These are phyloP conservation scores for Podarcis muralis DNA, from an alignment of 2,113 vertebrate genomes.

Conservation along the genomic window DNA sequence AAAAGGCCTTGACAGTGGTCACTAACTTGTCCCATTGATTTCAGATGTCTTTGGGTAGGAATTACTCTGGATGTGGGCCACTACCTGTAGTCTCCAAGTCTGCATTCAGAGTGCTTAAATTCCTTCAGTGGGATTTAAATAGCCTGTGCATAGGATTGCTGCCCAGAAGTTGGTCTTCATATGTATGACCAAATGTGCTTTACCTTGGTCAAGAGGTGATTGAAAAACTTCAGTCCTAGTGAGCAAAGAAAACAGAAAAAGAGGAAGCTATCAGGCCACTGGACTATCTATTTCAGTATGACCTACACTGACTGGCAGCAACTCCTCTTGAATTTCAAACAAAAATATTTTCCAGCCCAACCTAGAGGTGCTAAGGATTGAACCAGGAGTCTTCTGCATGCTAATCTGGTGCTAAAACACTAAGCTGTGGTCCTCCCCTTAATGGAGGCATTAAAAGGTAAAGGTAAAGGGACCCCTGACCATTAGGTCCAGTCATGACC, in stretches of 20 bases:
- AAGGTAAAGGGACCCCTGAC: too few relatives aligned
- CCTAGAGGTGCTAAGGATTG: too few relatives aligned
- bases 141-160: background rate
- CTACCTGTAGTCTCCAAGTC: background rate
- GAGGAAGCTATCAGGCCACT: too few relatives aligned
- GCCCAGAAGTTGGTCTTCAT: background rate
- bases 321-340: too few relatives aligned
- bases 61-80: background rate
- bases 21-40: background rate
- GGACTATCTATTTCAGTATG: too few relatives aligned
- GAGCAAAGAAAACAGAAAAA: background rate
- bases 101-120: background rate
- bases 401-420: too few relatives aligned
- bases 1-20: background rate
- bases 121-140: background rate
- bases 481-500: too few relatives aligned
- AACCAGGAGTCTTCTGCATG: too few relatives aligned
- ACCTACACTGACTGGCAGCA: too few relatives aligned
- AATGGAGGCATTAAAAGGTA: background rate
- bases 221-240: background rate
- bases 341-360: too few relatives aligned
- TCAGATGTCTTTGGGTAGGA: background rate
- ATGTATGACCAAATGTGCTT: conserved; percentile 17
- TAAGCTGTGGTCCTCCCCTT: too few relatives aligned
- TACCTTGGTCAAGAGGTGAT: conserved; percentile 12